Conservation (phyloP, 2,797 vertebrate species). For the Platalea minor region DNA sequence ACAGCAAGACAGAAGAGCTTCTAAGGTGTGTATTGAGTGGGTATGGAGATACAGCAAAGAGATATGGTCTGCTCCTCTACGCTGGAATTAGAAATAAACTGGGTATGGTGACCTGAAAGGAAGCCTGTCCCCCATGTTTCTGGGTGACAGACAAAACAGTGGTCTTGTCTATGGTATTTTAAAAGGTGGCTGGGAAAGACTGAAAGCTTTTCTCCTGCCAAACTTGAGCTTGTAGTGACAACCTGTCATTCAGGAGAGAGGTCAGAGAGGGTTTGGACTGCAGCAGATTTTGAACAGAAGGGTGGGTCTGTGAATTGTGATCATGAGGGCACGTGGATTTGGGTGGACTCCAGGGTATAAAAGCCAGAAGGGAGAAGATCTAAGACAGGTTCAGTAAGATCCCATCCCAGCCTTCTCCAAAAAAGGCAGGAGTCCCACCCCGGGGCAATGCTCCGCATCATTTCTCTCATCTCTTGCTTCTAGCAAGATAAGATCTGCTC, state of each 20-base stretch:
- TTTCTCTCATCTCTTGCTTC: neutral
- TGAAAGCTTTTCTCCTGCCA: neutral
- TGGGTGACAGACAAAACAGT: neutral
- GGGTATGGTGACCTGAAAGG: neutral
- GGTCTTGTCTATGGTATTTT: neutral
- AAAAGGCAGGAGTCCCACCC: neutral
- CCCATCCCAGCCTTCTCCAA: neutral
- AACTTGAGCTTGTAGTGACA: neutral
- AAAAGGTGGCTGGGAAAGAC: neutral
- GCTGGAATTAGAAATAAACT: neutral
- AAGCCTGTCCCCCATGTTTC: neutral
- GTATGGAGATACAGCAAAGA: neutral
- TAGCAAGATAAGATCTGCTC: neutral
- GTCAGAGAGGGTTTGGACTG: neutral
- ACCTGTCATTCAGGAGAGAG: neutral
- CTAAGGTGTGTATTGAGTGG: neutral
- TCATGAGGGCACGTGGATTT: accelerated
- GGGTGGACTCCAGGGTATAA: neutral
- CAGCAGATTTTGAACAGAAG: neutral
- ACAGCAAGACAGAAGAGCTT: neutral
- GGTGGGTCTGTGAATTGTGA: neutral
- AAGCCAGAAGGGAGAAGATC: neutral
- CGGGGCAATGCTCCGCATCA: neutral
- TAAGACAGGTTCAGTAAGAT: neutral
- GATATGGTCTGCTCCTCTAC: neutral